Conservation (phyloP, 2,888 invertebrate genomes). For the Tolmerus cingulatus region DNA sequence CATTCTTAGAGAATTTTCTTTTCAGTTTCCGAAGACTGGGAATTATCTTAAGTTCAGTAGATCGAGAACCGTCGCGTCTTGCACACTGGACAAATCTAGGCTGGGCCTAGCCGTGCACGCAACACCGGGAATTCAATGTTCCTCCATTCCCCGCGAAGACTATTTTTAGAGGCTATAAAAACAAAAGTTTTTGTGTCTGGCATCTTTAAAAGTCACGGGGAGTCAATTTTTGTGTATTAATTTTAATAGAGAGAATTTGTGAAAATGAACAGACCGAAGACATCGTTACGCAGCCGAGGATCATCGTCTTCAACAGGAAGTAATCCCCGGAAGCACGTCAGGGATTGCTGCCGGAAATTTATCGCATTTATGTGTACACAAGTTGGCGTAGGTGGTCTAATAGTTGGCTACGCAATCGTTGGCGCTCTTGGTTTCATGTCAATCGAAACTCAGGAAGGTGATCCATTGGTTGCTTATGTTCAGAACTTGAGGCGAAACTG, state of each 20-base stretch:
- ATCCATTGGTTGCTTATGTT: constrained; percentile 66
- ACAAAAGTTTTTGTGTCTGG: constrained; percentile 1
- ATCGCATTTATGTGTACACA: constrained; percentile 93
- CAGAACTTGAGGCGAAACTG: constrained; percentile 67
- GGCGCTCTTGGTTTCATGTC: constrained; percentile 84
- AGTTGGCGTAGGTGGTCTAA: constrained; percentile 87
- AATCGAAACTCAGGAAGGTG: constrained; percentile 72
- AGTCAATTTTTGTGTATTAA: not conserved
- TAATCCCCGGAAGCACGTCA: constrained; percentile 78
- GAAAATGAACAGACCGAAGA: constrained; percentile 60
- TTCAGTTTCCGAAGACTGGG: not conserved
- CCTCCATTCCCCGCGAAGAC: not conserved
- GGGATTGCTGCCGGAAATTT: constrained; percentile 85
- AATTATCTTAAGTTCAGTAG: not conserved
- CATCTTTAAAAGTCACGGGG: not conserved
- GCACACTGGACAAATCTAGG: not conserved
- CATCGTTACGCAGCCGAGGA: constrained; percentile 69
- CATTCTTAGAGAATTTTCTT: not conserved
- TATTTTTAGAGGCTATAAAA: constrained; percentile 12
- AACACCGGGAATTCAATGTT: not conserved
- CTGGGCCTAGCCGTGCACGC: not conserved
- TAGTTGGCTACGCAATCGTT: constrained; percentile 85
- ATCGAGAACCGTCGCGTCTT: constrained; percentile 13
- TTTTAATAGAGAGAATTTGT: not conserved
- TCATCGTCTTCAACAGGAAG: constrained; percentile 73